phyloP scores from a whole-genome alignment of 2,888 invertebrate species.

The Eupeodes latifasciatus region DNA sequence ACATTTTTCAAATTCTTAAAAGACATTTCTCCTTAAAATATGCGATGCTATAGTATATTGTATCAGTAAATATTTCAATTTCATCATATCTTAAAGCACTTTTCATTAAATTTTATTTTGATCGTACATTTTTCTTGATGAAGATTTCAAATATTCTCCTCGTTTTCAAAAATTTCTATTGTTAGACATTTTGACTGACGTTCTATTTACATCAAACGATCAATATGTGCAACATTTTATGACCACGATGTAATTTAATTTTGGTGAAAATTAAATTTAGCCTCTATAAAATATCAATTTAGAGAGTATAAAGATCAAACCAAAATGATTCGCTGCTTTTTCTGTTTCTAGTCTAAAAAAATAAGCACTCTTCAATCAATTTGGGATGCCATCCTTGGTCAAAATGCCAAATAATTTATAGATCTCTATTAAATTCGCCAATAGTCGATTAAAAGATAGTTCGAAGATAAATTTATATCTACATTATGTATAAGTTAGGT shows the following conservation, averaged over 20 bases:
- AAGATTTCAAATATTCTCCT: slow-evolving; percentile 4
- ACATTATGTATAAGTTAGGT: background rate
- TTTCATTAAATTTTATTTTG: slow-evolving; percentile 57
- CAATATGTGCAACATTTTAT: slow-evolving; percentile 48
- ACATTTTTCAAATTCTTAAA: background rate
- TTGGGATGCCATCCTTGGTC: slow-evolving; percentile 65
- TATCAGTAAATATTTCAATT: slow-evolving; percentile 1
- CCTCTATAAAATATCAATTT: slow-evolving; percentile 16
- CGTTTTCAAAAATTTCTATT: slow-evolving; percentile 12
- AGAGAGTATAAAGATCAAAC: slow-evolving; percentile 36
- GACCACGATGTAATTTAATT: background rate
- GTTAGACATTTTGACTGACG: slow-evolving; percentile 46
- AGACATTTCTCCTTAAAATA: background rate
- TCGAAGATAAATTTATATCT: background rate
- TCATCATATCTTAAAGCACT: slow-evolving; percentile 30
- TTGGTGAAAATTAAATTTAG: slow-evolving; percentile 36
- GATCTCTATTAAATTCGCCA: slow-evolving; percentile 45
- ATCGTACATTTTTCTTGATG: slow-evolving; percentile 53
- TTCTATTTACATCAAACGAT: slow-evolving; percentile 59
- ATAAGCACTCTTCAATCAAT: slow-evolving; percentile 46
- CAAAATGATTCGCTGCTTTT: slow-evolving; percentile 35
- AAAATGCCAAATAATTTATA: slow-evolving; percentile 63
- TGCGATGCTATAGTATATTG: background rate
- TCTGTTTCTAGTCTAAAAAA: background rate
- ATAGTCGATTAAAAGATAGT: slow-evolving; percentile 26